Evolutionary conservation across 2,113 vertebrate genomes (phyloP).

Genomic region (Oryzias celebensis): DNA sequence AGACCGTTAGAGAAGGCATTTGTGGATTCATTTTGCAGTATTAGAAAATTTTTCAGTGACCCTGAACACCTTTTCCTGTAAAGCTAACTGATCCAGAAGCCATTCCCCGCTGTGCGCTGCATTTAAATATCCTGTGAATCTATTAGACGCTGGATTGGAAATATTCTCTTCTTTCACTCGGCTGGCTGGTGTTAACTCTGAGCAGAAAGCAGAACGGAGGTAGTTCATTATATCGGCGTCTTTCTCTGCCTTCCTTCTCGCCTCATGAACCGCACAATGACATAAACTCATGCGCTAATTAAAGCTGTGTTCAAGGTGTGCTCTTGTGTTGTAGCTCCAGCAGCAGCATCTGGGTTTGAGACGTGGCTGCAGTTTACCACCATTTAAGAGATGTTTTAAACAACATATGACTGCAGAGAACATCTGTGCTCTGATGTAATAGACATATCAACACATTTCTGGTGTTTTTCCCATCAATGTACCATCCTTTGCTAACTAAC

Average conservation of each 20-base stretch:
- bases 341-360: constrained; percentile 21
- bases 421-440: too few relatives aligned
- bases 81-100: constrained; percentile 77
- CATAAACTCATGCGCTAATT: constrained; percentile 68
- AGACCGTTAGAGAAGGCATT: constrained; percentile 55
- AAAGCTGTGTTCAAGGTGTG: constrained; percentile 53
- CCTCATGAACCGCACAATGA: constrained; percentile 34
- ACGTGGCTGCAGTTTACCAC: constrained; percentile 8
- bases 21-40: constrained; percentile 61
- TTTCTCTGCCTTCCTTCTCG: constrained; percentile 46
- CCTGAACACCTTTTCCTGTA: constrained; percentile 57
- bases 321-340: constrained; percentile 26
- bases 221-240: constrained; percentile 60
- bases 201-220: constrained; percentile 47
- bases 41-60: constrained; percentile 73
- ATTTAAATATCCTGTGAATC: constrained; percentile 74
- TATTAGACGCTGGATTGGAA: constrained; percentile 74
- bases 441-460: too few relatives aligned
- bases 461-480: too few relatives aligned
- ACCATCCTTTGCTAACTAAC: too few relatives aligned
- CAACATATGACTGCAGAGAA: background rate
- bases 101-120: constrained; percentile 45
- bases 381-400: too few relatives aligned
- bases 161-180: constrained; percentile 70
- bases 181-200: constrained; percentile 52